Percentiles rank a stretch among this genome's conserved stretches.
Evolutionary conservation across 2,797 vertebrate species (phyloP).

Genomic region (Artibeus jamaicensis): DNA sequence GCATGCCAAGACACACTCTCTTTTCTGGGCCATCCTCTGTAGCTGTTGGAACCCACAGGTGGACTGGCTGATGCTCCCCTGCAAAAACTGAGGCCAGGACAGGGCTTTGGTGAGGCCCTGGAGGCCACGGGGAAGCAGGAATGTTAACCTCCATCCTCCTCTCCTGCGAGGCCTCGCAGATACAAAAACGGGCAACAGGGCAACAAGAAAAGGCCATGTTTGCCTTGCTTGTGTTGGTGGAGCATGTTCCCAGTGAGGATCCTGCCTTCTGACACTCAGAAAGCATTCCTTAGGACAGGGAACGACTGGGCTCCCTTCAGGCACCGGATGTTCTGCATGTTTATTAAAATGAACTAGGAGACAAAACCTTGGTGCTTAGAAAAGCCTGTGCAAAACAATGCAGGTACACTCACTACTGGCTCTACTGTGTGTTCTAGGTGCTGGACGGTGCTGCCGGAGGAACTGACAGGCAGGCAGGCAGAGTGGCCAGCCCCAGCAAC

Average conservation of each 20-base stretch:
- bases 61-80: not conserved
- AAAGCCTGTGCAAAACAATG: not conserved
- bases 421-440: not conserved
- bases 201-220: not conserved
- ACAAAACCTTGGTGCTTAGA: not conserved
- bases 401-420: not conserved
- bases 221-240: not conserved
- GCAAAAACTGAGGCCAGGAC: not conserved
- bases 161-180: not conserved
- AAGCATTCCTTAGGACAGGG: not conserved
- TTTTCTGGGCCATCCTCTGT: not conserved
- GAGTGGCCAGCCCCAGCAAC: not conserved
- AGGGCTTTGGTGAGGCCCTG: not conserved
- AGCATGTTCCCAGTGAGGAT: not conserved
- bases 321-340: not conserved
- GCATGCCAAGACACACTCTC: not conserved
- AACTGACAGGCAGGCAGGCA: not conserved
- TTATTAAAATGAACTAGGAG: constrained; percentile 47
- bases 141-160: not conserved
- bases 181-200: not conserved
- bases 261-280: not conserved
- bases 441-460: not conserved
- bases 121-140: not conserved
- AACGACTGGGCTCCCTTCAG: not conserved
- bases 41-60: not conserved